Percentiles rank a stretch among this genome's conserved stretches.
Conservation (phyloP, 1,140 invertebrate species). For the Triops cancriformis region DNA sequence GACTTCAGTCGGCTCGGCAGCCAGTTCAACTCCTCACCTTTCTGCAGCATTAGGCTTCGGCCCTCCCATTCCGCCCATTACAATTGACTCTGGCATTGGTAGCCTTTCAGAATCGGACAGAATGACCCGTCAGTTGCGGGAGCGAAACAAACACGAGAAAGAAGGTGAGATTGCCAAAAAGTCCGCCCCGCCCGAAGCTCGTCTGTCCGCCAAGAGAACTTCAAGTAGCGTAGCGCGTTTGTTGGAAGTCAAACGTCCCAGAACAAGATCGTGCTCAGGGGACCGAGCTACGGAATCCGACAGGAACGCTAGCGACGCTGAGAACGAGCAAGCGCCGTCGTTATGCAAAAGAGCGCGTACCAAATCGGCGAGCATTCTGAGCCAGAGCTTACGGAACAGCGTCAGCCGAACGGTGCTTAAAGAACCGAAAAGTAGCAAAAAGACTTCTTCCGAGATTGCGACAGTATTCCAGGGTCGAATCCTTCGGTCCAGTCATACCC, state of each 20-base stretch:
- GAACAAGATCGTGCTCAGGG: slow-evolving; percentile 15
- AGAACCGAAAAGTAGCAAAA: not conserved
- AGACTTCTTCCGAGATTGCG: not conserved
- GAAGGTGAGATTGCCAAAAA: slow-evolving; percentile 13
- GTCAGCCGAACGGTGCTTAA: slow-evolving; percentile 12
- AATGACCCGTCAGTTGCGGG: not conserved
- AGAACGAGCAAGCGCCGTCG: slow-evolving; percentile 18
- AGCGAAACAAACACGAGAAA: slow-evolving; percentile 20
- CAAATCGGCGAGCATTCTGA: not conserved
- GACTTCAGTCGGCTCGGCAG: not conserved
- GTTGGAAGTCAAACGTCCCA: slow-evolving; percentile 17
- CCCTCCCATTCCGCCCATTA: not conserved
- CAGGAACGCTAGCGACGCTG: slow-evolving; percentile 24
- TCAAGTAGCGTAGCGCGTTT: not conserved
- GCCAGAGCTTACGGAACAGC: slow-evolving; percentile 13
- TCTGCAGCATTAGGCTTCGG: not conserved
- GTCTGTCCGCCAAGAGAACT: slow-evolving; percentile 2
- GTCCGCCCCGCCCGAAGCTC: not conserved
- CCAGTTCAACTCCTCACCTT: not conserved
- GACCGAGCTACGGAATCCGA: slow-evolving; percentile 2
- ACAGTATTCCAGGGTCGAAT: slow-evolving; percentile 18
- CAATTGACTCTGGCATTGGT: not conserved
- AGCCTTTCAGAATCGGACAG: not conserved
- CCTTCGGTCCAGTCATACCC: slow-evolving; percentile 20
- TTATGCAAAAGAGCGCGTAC: not conserved